These are phyloP conservation scores for Scaptodrosophila latifasciaeformis DNA, from an alignment of 2,888 invertebrate genomes.

Conservation along the genomic window DNA sequence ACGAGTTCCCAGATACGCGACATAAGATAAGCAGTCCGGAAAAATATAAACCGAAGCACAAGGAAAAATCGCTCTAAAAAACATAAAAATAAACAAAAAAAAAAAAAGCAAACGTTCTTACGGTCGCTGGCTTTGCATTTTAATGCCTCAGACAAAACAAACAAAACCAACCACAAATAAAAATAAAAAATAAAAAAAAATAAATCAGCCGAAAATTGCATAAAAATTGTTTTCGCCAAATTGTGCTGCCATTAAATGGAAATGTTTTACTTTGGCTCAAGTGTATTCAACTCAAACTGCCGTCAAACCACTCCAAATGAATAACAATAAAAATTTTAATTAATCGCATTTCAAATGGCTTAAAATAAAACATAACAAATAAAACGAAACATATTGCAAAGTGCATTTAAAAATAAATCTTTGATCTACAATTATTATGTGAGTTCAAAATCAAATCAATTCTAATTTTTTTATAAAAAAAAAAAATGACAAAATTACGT, in stretches of 20 bases:
- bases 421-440: too few relatives aligned
- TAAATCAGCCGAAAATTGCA: slow-evolving; percentile 38
- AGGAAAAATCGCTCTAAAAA: slow-evolving; percentile 17
- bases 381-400: slow-evolving; percentile 4
- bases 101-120: slow-evolving; percentile 7
- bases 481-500: too few relatives aligned
- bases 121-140: slow-evolving; percentile 11
- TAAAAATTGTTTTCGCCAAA: slow-evolving; percentile 34
- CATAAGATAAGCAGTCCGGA: slow-evolving; percentile 50
- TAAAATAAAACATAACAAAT: neutral
- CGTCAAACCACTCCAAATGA: too few relatives aligned
- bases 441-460: too few relatives aligned
- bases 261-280: too few relatives aligned
- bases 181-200: slow-evolving; percentile 12
- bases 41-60: slow-evolving; percentile 25
- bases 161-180: neutral
- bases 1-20: slow-evolving; percentile 67
- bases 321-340: too few relatives aligned
- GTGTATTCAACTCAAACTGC: too few relatives aligned
- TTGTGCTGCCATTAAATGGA: slow-evolving; percentile 21
- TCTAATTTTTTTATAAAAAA: too few relatives aligned
- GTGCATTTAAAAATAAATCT: slow-evolving; percentile 16
- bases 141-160: neutral
- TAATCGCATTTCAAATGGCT: too few relatives aligned
- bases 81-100: slow-evolving; percentile 21